Conservation (phyloP, 2,797 vertebrate genomes). For the Rhynchonycteris naso region DNA sequence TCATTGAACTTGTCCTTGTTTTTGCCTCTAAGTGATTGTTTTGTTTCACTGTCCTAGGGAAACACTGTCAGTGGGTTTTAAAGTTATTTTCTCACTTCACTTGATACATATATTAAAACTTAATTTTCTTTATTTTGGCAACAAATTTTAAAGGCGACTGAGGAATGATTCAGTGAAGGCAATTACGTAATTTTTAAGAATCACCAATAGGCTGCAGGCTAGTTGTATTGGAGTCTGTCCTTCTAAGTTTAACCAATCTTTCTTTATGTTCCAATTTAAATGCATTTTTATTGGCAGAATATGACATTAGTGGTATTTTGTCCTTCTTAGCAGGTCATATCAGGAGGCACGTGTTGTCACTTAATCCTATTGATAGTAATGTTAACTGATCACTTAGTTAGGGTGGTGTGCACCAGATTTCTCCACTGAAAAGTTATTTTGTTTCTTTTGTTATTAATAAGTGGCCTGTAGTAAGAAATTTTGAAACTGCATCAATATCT, state of each 20-base stretch:
- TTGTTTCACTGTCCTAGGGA: neutral
- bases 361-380: neutral
- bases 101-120: neutral
- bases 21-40: neutral
- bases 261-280: neutral
- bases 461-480: neutral
- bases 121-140: neutral
- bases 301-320: neutral
- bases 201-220: neutral
- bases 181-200: neutral
- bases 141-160: neutral
- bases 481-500: neutral
- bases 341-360: neutral
- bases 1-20: neutral
- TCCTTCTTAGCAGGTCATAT: neutral
- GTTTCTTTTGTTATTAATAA: neutral
- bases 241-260: neutral
- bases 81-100: neutral
- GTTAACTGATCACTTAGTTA: neutral
- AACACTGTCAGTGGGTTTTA: neutral
- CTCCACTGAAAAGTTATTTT: neutral
- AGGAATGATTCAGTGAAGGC: slow-evolving; percentile 33
- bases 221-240: neutral
- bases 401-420: neutral
- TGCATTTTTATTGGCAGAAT: neutral